Evolutionary conservation across 2,113 vertebrate genomes (phyloP), one percentile per base, ranked within the genome.

Genomic region (Ameiurus melas): DNA sequence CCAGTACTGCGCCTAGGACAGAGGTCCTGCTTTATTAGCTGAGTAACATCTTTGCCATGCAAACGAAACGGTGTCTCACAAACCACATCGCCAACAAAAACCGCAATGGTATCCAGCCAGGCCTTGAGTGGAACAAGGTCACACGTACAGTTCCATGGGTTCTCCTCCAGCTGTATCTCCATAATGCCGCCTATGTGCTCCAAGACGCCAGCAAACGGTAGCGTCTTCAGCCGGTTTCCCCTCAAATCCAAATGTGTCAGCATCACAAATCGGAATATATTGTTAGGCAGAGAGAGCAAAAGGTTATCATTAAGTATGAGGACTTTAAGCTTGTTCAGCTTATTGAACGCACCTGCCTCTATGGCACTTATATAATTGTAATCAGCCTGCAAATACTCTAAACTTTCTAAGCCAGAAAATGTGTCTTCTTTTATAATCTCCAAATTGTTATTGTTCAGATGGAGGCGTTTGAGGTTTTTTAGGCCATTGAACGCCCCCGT

Each of bases 221-320:
- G 94, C 93, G 96, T 97, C 91, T 99, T 99, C 75, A 99, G 95
- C 39, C 98, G 92, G 91, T 99, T 99, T 0, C 98, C 98, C 43
- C 98, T 96, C 93, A 99, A 96, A 94, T 99, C 98, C 94, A 99
- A 94, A 92, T 99, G 98, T 36, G 98, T 99, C 92, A 99, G 96
- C 86, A 99, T 96, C 90, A 99, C 97, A 0, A 99, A 99, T 89
- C 98, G 97, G 93, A 99, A 99, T 68, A 99, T 97, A 30, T 99
- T 99, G 90, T 96, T 97, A 22, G 98, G 98, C 90, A 99, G 93
- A 5, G 97, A 97, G 89, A 98, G 94, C 87, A 99, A 95, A 85
- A 99, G 96, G 94, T 99, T 99, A 93, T 99, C 98, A n/a, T 99
- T 99, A 16, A 99, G 96, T 88, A 99, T 99, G 91, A 99, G 93